Evolutionary conservation across 1,140 invertebrate species (phyloP), one percentile per base, ranked within the genome.

Genomic region (Oryzaephilus surinamensis): DNA sequence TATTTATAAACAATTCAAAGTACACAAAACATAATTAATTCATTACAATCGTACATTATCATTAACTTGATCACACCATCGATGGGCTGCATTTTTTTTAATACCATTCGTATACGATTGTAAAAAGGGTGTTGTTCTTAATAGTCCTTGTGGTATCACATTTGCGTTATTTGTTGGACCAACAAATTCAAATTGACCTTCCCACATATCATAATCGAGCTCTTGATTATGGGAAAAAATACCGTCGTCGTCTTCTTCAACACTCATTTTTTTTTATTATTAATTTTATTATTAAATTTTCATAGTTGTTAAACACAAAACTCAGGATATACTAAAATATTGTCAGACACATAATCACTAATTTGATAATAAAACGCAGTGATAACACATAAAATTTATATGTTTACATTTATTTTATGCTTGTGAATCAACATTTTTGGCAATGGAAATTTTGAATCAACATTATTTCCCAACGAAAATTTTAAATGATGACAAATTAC

Each of bases 161-260:
- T 27, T 31, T 16, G 27, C 39, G 16, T 45, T 39, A 11, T 33
- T 28, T 6, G 51, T 44, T 20, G 55, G 50, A 30, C 80, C 81
- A 45, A 82, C 71, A 59, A 86, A 84, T 62, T 84, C 79, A 59
- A 87, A 88, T 65, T 87, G 84, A 28, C 83, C 84, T 57, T 85
- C 80, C 82, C 83, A 86, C 70, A 86, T 76, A 58, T 87, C 84
- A 62, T 82, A 83, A 58, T 84, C 82, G 54, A 85, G 65, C 43
- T 79, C 77, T 48, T 67, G 72, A 51, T 74, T 67, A 48, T 58
- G 54, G 43, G 62, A 55, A 41, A 57, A 58, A 39, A 39, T 39
- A 30, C 41, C 32, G 8, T 24, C 23, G 4, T 24, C 63, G 23
- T 47, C 38, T 15, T 49, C 52, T 11, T 30, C 27, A 36, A 54